These are phyloP conservation scores for Panzeria rudis DNA, from an alignment of 2,888 invertebrate species.

Conservation along the genomic window DNA sequence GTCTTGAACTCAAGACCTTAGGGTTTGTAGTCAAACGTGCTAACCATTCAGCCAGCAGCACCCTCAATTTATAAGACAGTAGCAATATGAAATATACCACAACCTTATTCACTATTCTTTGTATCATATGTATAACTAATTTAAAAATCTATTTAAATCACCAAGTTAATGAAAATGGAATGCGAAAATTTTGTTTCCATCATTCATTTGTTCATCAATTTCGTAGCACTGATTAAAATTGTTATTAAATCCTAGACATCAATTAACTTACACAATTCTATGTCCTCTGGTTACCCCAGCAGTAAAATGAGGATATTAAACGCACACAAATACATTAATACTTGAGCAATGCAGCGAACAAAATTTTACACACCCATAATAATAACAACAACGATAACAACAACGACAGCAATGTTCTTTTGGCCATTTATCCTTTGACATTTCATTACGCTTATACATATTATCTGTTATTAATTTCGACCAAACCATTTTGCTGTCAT, in stretches of 20 bases:
- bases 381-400: background rate
- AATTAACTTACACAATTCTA: background rate
- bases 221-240: background rate
- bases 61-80: no score
- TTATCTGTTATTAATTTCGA: constrained; percentile 70
- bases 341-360: constrained; percentile 33
- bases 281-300: constrained; percentile 41
- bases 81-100: no score
- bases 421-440: constrained; percentile 65
- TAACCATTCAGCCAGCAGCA: no score
- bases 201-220: background rate
- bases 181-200: background rate
- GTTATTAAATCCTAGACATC: background rate
- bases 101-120: no score
- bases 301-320: constrained; percentile 19
- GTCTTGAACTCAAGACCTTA: no score
- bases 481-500: constrained; percentile 70
- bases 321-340: constrained; percentile 36
- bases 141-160: background rate
- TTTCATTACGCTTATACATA: constrained; percentile 66
- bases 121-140: background rate
- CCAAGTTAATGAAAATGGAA: background rate
- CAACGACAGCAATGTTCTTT: constrained; percentile 30
- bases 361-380: background rate
- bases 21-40: no score